Evolutionary conservation across 1,140 invertebrate genomes (phyloP), one percentile per base, ranked within the genome.

Genomic region (Myzus persicae): DNA sequence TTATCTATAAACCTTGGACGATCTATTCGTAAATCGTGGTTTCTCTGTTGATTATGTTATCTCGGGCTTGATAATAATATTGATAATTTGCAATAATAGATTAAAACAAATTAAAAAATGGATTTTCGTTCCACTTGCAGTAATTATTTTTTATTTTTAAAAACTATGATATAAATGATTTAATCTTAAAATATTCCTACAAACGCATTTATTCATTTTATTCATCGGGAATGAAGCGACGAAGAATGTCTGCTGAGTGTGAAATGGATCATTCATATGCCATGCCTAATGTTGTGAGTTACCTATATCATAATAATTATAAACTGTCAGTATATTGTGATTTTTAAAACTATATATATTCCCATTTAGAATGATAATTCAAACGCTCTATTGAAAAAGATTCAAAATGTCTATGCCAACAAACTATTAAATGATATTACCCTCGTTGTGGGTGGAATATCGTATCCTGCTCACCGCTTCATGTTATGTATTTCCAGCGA

Each of bases 401-500:
- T 98, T 94, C 97, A 97, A 7, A 97, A 96, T 76, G 95, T 98
- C 1, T 98, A 98, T 95, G 97, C 97, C 0, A 97, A 98, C 93
- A 96, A 97, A 94, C 95, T 98, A 94, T 97, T 99, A 97, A 98
- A 97, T 95, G 98, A 99, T 95, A 97, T 99, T 44, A 97, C 96
- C 67, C 95, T 99, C 31, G 96, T 98, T 90, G 98, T 99, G 38
- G 97, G 97, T 93, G 97, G 97, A 1, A 96, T 97, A 46, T 96
- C 97, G 93, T 99, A 98, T 96, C 97, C 98, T 42, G 97, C 98
- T 42, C 98, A 99, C 95, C 96, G 98, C 92, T 96, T 99, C 18
- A 99, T 99, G 94, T 96, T 99, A 4, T 99, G 98, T 96, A 98
- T 98, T 94, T 98, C 98, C 94, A 99, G 98, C 95, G 98, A 99